Evolutionary conservation across 2,113 vertebrate species (phyloP).

Genomic region (Dasypus novemcinctus): DNA sequence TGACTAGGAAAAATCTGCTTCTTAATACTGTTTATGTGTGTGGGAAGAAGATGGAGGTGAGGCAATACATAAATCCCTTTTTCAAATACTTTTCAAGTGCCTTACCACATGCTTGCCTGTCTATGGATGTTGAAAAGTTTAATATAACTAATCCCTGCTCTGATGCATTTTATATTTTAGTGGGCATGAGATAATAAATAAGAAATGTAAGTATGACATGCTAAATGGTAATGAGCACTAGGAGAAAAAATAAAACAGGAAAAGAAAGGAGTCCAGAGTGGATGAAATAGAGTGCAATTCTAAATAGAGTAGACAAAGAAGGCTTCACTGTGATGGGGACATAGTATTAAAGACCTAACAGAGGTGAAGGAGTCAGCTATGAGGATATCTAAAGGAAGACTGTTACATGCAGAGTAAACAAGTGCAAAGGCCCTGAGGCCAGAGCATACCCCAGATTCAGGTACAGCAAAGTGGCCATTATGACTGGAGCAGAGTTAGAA

Average conservation of each 20-base stretch:
- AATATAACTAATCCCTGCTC: background rate
- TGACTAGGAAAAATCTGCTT: background rate
- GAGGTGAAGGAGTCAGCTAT: background rate
- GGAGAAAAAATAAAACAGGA: background rate
- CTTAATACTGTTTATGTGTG: background rate
- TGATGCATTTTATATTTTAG: background rate
- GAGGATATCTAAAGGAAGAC: background rate
- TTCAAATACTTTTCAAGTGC: background rate
- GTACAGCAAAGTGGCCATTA: background rate
- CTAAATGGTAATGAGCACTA: background rate
- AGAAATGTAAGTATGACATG: background rate
- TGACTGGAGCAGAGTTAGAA: background rate
- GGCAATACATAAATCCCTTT: background rate
- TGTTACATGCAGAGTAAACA: background rate
- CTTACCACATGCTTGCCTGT: background rate
- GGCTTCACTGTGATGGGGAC: background rate
- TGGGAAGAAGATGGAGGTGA: background rate
- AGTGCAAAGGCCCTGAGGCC: background rate
- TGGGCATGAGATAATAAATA: background rate
- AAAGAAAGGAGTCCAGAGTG: background rate
- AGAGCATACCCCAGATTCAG: too few species aligned
- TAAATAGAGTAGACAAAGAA: background rate
- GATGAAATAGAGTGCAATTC: background rate
- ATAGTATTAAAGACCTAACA: background rate
- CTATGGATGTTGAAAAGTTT: background rate